phyloP scores from a whole-genome alignment of 2,113 vertebrate genomes.

The Turnix velox region DNA sequence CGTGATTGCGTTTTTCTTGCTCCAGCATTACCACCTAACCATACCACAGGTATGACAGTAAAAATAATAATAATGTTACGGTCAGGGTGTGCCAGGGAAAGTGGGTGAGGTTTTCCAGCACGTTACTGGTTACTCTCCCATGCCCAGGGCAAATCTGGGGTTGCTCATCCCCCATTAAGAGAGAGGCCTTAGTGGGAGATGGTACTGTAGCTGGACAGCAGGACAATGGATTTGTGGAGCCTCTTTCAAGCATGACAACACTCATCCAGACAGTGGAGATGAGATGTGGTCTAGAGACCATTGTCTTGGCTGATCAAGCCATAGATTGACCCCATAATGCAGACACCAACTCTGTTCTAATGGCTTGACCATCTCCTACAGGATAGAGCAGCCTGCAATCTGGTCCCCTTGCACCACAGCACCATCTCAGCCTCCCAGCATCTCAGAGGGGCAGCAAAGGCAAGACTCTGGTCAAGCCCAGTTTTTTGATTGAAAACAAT shows the following conservation, averaged over 20 bases:
- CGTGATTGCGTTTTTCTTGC: neutral
- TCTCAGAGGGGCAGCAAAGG: neutral
- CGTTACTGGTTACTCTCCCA: neutral
- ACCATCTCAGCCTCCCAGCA: neutral
- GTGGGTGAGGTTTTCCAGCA: constrained; percentile 43
- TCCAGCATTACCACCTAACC: neutral
- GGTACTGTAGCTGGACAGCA: neutral
- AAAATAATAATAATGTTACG: constrained; percentile 19
- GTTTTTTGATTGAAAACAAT: neutral
- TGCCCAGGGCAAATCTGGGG: neutral
- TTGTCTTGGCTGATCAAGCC: neutral
- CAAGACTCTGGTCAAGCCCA: neutral
- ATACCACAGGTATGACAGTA: constrained; percentile 5
- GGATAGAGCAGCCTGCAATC: neutral
- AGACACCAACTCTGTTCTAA: neutral
- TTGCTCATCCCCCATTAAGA: neutral
- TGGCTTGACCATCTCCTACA: neutral
- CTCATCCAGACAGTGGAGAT: neutral
- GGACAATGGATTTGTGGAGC: neutral
- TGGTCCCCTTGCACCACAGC: neutral
- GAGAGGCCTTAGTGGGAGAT: neutral
- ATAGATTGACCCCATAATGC: neutral
- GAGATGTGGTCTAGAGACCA: neutral
- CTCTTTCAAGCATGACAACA: neutral
- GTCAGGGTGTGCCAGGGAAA: constrained; percentile 41